Base-by-base conservation (phyloP, 2,113 vertebrate species). In the Hemiprocne comata region DNA sequence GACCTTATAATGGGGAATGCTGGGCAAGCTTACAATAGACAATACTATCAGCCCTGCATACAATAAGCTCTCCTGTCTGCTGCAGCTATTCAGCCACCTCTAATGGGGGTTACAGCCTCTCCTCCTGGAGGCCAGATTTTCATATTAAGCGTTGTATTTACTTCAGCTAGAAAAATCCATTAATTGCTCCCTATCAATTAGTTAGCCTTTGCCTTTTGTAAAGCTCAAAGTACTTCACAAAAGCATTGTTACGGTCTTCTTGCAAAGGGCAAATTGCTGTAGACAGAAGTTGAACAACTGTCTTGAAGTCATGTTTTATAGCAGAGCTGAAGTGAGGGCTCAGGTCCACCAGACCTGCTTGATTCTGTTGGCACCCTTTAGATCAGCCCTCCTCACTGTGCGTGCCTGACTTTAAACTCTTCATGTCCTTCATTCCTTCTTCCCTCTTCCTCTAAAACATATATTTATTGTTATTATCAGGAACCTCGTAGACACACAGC, bases 121-220 rank as follows among this genome's bases (percentile, higher is more conserved):
- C 69, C 75, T 93, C 61, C 57, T 26, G 17, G 54, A 92, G 46
- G 46, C 15, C 54, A 87, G 66, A 85, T 85, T 92, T 96, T 90
- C 62, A 46, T 73, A 83, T 87, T 40, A 73, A 92, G n/a, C 36
- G 72, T 7, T 81, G 46, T 86, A 85, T 92, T 92, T 93, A 75
- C 57, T 89, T 92, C 76, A 82, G 66, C 48, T 87, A 82, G 69
- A 93, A 93, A 88, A 96, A 92, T 38, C 46, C 40, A 76, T 88
- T 89, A 87, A 85, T 94, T 86, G 66, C 36, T 90, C 87, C 62
- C 36, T 38, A 78, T 73, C 85, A 93, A 90, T 92, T 85, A 89
- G 40, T 25, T 76, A 84, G 88, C 61, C 33, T 87, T 94, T 93
- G 58, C 73, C 73, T 95, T 93, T 87, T 89, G 58, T 70, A 70